Conservation (phyloP, 2,113 vertebrate genomes). For the Emydura subglobosa region DNA sequence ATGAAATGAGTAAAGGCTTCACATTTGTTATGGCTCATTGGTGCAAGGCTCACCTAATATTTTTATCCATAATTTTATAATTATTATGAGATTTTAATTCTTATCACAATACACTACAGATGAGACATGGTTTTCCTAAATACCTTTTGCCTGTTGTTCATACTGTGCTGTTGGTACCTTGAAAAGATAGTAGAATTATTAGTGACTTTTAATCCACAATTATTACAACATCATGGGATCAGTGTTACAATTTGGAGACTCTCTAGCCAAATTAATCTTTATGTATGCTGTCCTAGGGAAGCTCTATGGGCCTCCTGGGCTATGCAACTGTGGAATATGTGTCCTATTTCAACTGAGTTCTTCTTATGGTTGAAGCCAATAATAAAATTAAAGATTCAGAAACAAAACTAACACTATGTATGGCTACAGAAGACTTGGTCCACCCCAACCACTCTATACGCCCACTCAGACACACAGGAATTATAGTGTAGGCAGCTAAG, state of each 20-base stretch:
- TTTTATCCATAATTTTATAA: not conserved
- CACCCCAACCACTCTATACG: not conserved
- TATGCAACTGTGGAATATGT: not conserved
- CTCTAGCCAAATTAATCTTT: not conserved
- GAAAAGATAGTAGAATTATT: not conserved
- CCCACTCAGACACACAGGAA: not conserved
- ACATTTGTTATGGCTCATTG: slow-evolving; percentile 29
- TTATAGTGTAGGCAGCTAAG: too few relatives aligned
- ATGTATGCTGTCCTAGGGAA: not conserved
- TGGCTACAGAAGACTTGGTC: not conserved
- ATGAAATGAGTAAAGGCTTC: not conserved
- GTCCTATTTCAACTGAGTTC: not conserved
- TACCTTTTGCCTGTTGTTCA: not conserved
- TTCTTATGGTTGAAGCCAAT: not conserved
- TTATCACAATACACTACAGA: not conserved
- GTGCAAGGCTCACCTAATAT: not conserved
- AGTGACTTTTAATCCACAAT: not conserved
- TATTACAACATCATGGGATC: not conserved
- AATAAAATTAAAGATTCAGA: too few relatives aligned
- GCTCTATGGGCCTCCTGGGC: rapidly evolving
- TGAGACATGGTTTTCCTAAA: not conserved
- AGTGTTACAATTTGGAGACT: not conserved
- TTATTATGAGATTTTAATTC: not conserved
- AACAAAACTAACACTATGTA: not conserved
- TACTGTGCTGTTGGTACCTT: not conserved